phyloP scores from a whole-genome alignment of 1,140 invertebrate species.

The Eciton burchellii region DNA sequence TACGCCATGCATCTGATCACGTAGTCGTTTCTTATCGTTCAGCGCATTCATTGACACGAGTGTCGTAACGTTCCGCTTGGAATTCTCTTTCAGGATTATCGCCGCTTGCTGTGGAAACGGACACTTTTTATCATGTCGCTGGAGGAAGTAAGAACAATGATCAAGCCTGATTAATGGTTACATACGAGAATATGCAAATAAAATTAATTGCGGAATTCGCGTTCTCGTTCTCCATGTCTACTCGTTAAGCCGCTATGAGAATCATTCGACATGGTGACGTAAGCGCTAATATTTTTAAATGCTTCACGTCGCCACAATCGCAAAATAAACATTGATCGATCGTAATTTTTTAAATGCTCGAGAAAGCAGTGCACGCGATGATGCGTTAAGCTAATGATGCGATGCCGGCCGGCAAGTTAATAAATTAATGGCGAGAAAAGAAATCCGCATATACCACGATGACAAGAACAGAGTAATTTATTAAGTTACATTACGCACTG shows the following conservation, averaged over 20 bases:
- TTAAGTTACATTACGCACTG: background rate
- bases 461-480: background rate
- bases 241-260: background rate
- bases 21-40: background rate
- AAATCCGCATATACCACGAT: background rate
- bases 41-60: background rate
- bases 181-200: background rate
- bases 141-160: constrained; percentile 39
- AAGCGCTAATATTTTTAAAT: background rate
- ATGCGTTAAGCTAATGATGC: too few relatives aligned
- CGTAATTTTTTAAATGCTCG: background rate
- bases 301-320: background rate
- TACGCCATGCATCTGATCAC: background rate
- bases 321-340: background rate
- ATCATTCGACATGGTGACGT: background rate
- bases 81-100: background rate
- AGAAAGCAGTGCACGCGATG: background rate
- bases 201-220: background rate
- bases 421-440: background rate
- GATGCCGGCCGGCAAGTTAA: background rate
- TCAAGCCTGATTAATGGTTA: background rate
- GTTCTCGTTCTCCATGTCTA: background rate
- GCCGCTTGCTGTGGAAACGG: background rate
- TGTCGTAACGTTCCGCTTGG: background rate
- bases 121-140: constrained; percentile 27